A percentile compares a stretch with the other conserved stretches of the same genome.
phyloP scores from a whole-genome alignment of 1,140 invertebrate genomes.

The Liolophura sinensis region DNA sequence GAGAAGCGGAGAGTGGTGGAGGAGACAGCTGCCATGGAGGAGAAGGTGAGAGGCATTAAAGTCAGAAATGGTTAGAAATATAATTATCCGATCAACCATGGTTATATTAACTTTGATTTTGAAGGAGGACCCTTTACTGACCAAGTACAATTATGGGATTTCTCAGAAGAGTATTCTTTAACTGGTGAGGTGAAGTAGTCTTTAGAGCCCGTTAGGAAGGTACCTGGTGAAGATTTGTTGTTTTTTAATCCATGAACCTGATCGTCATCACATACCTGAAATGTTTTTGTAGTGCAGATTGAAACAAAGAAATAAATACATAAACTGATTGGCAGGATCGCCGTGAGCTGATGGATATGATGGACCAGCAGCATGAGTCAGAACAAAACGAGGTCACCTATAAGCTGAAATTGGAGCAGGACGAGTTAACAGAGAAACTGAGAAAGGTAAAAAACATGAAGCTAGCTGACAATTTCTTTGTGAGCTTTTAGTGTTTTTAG shows the following conservation, averaged over 20 bases:
- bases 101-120: too few relatives aligned
- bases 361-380: constrained; percentile 46
- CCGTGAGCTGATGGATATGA: constrained; percentile 34
- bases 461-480: background rate
- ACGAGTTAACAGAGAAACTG: constrained; percentile 53
- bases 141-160: too few relatives aligned
- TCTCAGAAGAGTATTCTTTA: too few relatives aligned
- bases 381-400: constrained; percentile 50
- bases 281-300: background rate
- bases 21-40: background rate
- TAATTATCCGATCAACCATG: too few relatives aligned
- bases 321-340: constrained; percentile 31
- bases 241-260: too few relatives aligned
- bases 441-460: constrained; percentile 41
- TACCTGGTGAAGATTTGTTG: too few relatives aligned
- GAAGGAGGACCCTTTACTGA: too few relatives aligned
- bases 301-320: background rate
- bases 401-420: constrained; percentile 51
- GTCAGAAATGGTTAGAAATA: background rate
- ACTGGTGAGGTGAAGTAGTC: too few relatives aligned
- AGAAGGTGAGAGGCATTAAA: background rate
- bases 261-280: too few relatives aligned
- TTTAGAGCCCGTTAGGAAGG: too few relatives aligned
- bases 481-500: background rate
- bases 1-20: constrained; percentile 6